Evolutionary conservation across 2,797 vertebrate genomes (phyloP), one percentile per base, ranked within the genome.

Genomic region (Arrhamphus sclerolepis): DNA sequence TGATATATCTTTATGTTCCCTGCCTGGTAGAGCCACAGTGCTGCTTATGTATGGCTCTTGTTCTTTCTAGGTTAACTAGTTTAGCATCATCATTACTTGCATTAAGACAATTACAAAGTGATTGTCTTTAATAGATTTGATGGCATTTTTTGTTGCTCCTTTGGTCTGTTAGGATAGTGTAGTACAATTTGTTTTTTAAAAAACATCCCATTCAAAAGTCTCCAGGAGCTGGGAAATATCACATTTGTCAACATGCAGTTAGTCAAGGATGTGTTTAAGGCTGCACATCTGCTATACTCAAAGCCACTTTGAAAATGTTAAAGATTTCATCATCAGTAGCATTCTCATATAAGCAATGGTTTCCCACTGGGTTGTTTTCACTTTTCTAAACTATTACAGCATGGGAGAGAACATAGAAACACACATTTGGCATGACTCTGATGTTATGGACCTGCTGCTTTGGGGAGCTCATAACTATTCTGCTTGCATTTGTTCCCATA

Each of bases 71-170:
- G 3, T 2, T 40, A 14, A 0, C 57, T 52, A 57, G 50, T 66
- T 70, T 60, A 46, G 56, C 49, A 60, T 82, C 73, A 58, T 81
- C 75, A 60, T 82, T 34, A 69, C 79, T 78, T 85, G 82, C 78
- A 77, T 82, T 28, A 43, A 54, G 41, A 34, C 63, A 82, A 84
- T 89, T 81, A 84, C 68, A 75, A 53, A 77, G 61, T 57, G 48
- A 67, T 72, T 42, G 55, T 78, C 51, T 75, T 81, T 79, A 79
- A 81, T 86, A 76, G 82, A 86, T 81, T 80, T 49, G 47, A 62
- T 63, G 72, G 70, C 62, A 73, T 83, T 86, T n/a, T 78, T 72
- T 84, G 84, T 53, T 72, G 74, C 50, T 31, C 50, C 59, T 80
- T 70, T 72, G 69, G 59, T 80, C 67, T 47, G 66, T 72, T 61